Base-by-base conservation (phyloP, 2,113 vertebrate species). In the Aptenodytes patagonicus region DNA sequence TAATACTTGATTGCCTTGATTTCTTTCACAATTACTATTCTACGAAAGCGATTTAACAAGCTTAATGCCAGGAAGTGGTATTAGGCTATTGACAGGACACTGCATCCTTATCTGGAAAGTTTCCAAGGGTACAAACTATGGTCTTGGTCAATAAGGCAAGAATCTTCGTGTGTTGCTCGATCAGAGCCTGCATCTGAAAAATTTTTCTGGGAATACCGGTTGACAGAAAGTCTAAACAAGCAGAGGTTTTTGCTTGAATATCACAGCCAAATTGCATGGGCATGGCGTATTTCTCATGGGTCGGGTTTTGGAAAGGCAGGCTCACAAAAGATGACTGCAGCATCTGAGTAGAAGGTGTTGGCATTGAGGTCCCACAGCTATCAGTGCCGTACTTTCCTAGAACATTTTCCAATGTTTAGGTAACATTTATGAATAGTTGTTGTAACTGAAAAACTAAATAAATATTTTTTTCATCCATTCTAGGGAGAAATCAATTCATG, bases 111-210 rank as follows among this genome's bases (percentile, higher is more conserved):
- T 31, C 61, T 58, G 49, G 31, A 52, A 29, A 36, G 32, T 47
- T 65, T 72, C 65, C 32, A 47, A 49, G 38, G 25, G 42, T 42
- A 86, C 19, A 47, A 69, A 31, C 32, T 32, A 5, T 22, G 21
- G 16, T 52, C 42, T 64, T 51, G 15, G 34, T 76, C 68, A 76
- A 12, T 19, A 89, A 72, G 47, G 42, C n/a, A 47, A 68, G 40
- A 68, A 73, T 21, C 52, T 61, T 47, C 1, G 3, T 22, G n/a
- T 11, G 46, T 44, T 76, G 32, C 57, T 68, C 0, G 0, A 51
- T 52, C 58, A 89, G 83, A 81, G 46, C 13, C 64, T 34, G 38
- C 55, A 34, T 29, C 34, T 68, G 36, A 66, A 88, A 51, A 13
- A 1, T 3, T 44, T 26, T 64, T 89, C 65, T 76, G 36, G 32